Evolutionary conservation across 1,140 invertebrate species (phyloP), one percentile per base, ranked within the genome.

Genomic region (Chrysopa pallens): DNA sequence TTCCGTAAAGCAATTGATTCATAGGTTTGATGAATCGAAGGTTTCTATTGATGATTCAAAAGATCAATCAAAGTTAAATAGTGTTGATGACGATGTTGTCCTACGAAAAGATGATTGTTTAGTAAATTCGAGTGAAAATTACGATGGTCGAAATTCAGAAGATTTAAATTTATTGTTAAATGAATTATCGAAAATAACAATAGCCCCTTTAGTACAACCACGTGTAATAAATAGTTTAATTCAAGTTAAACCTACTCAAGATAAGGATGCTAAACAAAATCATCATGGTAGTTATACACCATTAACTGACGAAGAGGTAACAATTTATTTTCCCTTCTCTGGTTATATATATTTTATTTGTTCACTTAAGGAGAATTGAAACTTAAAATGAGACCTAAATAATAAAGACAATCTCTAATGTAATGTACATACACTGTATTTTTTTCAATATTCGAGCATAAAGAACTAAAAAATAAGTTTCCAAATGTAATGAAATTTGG

Each of bases 161-260:
- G 57, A 60, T 15, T 45, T 61, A 29, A 52, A 50, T 42, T 46
- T 39, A 31, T 44, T 61, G n/a, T 46, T 61, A 35, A 48, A 52
- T 13, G 52, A 61, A 42, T 44, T 61, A 28, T 45, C 50, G 1
- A 57, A 61, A 47, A 55, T 61, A 6, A 56, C 59, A 11, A 52
- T 43, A 11, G 57, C 56, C 2, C 58, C 58, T 1, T 46, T 61
- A 17, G 40, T 57, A 27, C 52, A 44, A 9, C 52, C 58, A 6
- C 52, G 57, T 11, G 52, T 52, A 5, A 57, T 54, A 4, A 52
- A 42, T 9, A 58, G 56, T 50, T 46, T 56, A 9, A 46, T 50
- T 15, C 48, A 48, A 27, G 46, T 49, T 5, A 46, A 47, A 33
- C 31, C 31, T 11, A 9, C 8, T 11, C 8, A 12, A 33, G n/a